A percentile compares a stretch with the other conserved stretches of the same genome.
Evolutionary conservation across 1,140 invertebrate species (phyloP).

Genomic region (Grapholita molesta): DNA sequence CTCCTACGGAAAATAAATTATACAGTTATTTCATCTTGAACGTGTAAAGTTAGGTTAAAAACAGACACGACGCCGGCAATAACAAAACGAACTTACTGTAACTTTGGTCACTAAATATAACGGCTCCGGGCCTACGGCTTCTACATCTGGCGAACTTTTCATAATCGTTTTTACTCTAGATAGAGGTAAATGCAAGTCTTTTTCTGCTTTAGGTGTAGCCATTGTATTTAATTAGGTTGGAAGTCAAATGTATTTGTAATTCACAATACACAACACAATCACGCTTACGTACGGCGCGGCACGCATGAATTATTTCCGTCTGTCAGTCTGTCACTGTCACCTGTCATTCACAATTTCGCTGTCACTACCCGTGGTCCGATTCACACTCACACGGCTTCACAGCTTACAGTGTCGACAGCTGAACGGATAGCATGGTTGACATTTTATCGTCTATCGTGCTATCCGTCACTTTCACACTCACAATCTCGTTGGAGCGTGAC

Average conservation of each 20-base stretch:
- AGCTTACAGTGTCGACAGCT: neutral
- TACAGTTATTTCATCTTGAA: neutral
- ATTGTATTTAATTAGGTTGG: constrained; percentile 24
- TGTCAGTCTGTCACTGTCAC: too few relatives aligned
- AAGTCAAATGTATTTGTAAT: neutral
- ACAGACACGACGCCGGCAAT: neutral
- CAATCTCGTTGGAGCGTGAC: too few relatives aligned
- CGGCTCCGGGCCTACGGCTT: constrained; percentile 86
- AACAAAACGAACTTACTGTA: constrained; percentile 79
- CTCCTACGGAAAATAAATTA: constrained; percentile 48
- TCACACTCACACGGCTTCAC: too few relatives aligned
- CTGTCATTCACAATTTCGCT: neutral
- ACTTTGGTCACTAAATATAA: constrained; percentile 86
- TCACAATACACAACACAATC: neutral
- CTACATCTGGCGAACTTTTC: constrained; percentile 91
- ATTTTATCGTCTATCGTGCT: too few relatives aligned
- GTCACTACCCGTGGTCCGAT: neutral
- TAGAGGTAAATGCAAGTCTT: constrained; percentile 80
- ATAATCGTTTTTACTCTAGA: constrained; percentile 89
- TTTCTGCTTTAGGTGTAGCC: constrained; percentile 60
- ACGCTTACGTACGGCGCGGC: neutral
- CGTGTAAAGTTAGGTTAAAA: neutral
- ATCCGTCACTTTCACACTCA: too few relatives aligned
- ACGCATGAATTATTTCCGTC: neutral
- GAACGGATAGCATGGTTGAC: neutral